Conservation (phyloP, 2,888 invertebrate species). For the Drosophila mimetica region DNA sequence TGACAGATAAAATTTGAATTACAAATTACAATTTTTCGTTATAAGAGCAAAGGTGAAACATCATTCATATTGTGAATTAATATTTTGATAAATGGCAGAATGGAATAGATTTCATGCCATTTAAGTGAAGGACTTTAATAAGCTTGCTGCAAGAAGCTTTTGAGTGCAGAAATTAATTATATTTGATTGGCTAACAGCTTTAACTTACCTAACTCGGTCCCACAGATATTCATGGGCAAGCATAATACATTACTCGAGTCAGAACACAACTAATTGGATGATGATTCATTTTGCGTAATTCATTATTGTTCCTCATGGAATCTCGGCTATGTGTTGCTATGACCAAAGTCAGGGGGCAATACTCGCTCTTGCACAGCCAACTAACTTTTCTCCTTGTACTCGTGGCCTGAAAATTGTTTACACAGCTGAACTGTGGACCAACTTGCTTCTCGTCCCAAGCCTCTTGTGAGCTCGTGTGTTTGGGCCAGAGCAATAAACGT, state of each 20-base stretch:
- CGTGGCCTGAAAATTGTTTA: conserved; percentile 32
- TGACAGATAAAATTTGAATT: neutral
- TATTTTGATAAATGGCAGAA: neutral
- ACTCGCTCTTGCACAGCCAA: conserved; percentile 5
- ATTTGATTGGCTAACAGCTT: conserved; percentile 3
- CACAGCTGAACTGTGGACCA: conserved; percentile 21
- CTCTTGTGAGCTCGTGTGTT: conserved; percentile 1
- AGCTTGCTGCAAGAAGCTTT: neutral
- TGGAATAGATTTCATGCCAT: neutral
- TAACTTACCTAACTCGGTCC: neutral
- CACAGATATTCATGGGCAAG: neutral
- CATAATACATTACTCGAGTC: conserved; percentile 1
- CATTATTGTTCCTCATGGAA: conserved; percentile 6
- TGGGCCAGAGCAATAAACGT: conserved; percentile 33
- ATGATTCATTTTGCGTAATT: conserved; percentile 31
- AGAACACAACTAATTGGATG: conserved; percentile 23
- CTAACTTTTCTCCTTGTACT: conserved; percentile 21
- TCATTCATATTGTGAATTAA: neutral
- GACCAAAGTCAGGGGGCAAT: conserved; percentile 17
- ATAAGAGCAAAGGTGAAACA: neutral
- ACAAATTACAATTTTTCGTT: neutral
- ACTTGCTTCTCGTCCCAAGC: conserved; percentile 16
- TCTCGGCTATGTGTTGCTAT: conserved; percentile 6
- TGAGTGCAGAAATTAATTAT: neutral
- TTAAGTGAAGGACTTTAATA: neutral